Percentiles rank a stretch among this genome's conserved stretches.
These are phyloP conservation scores for Hylia prasina DNA, from an alignment of 2,113 vertebrate genomes.

Conservation along the genomic window DNA sequence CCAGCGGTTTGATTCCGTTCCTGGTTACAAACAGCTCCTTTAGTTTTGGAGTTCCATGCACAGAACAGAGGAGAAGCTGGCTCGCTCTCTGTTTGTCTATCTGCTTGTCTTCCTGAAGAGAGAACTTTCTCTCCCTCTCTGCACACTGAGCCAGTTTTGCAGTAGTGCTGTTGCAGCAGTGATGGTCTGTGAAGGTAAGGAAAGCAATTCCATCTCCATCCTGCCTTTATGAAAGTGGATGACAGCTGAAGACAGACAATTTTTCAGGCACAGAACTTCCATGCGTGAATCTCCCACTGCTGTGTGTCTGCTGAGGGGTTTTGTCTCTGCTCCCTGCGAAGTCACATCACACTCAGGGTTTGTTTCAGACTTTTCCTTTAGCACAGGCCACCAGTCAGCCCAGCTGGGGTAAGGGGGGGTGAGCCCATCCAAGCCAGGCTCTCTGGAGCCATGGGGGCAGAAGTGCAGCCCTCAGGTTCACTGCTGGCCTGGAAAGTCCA, in stretches of 20 bases:
- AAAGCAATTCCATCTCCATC: background rate
- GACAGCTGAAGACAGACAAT: slow-evolving; percentile 25
- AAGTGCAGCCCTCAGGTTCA: background rate
- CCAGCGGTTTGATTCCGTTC: background rate
- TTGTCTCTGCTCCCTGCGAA: background rate
- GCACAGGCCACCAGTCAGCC: background rate
- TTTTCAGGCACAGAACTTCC: background rate
- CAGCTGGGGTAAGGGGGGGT: background rate
- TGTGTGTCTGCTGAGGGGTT: background rate
- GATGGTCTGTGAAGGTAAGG: background rate
- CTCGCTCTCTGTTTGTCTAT: slow-evolving; percentile 27
- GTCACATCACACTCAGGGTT: background rate
- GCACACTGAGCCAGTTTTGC: background rate
- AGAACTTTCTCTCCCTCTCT: background rate
- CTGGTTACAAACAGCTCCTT: slow-evolving; percentile 28
- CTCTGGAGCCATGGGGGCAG: background rate
- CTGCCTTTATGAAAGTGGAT: background rate
- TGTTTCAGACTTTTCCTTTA: background rate
- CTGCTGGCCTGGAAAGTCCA: background rate
- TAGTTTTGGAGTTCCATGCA: background rate
- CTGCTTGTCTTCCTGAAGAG: slow-evolving; percentile 5
- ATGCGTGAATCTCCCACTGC: background rate
- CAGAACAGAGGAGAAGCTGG: slow-evolving; percentile 12
- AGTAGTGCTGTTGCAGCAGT: background rate
- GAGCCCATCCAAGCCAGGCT: background rate